Evolutionary conservation across 2,113 vertebrate species (phyloP).

Genomic region (Cynopterus brachyotis): DNA sequence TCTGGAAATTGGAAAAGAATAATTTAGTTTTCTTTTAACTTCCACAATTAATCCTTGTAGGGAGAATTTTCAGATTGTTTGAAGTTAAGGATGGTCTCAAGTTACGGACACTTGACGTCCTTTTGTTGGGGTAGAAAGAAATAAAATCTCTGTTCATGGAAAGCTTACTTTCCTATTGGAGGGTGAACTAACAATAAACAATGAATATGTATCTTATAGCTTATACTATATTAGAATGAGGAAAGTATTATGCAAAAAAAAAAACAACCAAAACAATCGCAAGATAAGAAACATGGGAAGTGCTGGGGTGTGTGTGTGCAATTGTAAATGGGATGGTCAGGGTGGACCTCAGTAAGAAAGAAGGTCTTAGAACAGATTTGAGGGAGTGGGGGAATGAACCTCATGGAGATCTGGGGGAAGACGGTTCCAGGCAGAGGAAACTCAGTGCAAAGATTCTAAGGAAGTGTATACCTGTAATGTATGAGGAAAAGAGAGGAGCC

Average conservation of each 20-base stretch:
- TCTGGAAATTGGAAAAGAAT: slow-evolving; percentile 13
- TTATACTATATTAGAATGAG: background rate
- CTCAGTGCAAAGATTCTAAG: background rate
- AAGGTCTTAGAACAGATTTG: background rate
- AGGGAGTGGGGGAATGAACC: background rate
- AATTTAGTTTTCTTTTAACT: background rate
- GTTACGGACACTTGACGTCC: too few species aligned
- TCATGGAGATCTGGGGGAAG: background rate
- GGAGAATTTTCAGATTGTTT: background rate
- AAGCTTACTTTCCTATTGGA: background rate
- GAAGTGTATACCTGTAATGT: background rate
- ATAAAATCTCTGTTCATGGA: background rate
- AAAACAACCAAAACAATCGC: too few species aligned
- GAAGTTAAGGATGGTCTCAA: background rate
- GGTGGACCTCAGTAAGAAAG: background rate
- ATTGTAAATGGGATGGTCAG: background rate
- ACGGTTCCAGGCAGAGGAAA: background rate
- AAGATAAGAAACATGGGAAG: background rate
- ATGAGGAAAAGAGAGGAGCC: background rate
- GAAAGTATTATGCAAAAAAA: background rate
- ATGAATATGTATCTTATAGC: background rate
- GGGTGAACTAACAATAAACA: background rate
- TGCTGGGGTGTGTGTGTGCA: too few species aligned
- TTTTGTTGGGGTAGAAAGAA: background rate
- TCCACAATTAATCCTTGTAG: background rate